Base-by-base conservation (phyloP, 2,113 vertebrate genomes). In the Sus scrofa region DNA sequence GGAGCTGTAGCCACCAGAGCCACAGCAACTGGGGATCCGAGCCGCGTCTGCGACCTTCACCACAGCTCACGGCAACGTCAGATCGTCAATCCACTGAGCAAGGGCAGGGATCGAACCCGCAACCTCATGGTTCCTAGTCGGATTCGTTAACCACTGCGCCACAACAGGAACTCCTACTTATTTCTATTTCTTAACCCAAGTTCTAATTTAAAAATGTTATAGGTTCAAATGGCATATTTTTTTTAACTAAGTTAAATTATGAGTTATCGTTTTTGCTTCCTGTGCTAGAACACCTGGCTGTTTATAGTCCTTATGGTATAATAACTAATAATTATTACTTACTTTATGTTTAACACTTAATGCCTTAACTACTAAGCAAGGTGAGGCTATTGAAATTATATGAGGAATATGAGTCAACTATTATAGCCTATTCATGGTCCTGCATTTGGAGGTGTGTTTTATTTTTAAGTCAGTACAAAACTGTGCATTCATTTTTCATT, bases 281-380 rank as follows among this genome's bases (percentile, higher is more conserved):
- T 89, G 3, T 92, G 56, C 62, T 91, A 58, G n/a, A 94, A 96
- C 82, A 96, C 81, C 73, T 97, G 91, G 81, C 50, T 79, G 8
- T 95, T 96, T 96, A 94, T 82, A 86, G 88, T 94, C 77, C 92
- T 92, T 95, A 91, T 90, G 92, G 89, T 93, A 75, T 88, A 86
- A 63, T 95, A 77, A 86, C 67, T 93, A 84, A 58, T 97, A 56
- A 90, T 93, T 90, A 82, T 82, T 92, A 84, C n/a, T 58, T 34
- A 77, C 39, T 90, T 96, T 96, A 87, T 92, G 50, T 78, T 96
- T 94, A 95, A 89, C 34, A 82, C 63, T 87, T 95, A 86, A 7
- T 95, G 39, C 81, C 92, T 97, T 96, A 94, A 81, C 79, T 97
- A 82, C 91, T 87, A 96, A 97, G 70, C 62, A 85, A 96, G 81